Evolutionary conservation across 2,113 vertebrate genomes (phyloP).

Genomic region (Calyptomena viridis): DNA sequence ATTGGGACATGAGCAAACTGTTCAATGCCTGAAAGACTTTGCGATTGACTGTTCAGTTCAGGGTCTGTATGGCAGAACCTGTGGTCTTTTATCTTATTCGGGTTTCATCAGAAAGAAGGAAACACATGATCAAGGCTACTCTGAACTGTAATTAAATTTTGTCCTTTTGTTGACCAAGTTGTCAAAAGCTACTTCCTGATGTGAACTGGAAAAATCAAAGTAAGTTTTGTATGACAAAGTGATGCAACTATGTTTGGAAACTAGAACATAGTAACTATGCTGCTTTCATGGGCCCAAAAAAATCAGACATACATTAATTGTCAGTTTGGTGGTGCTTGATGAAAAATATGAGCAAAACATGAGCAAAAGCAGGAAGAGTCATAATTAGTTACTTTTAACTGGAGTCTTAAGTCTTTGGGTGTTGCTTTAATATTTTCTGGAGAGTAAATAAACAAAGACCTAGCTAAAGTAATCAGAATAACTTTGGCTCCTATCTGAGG

Average conservation of each 20-base stretch:
- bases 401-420: neutral
- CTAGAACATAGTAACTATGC: neutral
- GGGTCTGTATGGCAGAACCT: neutral
- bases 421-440: neutral
- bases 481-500: neutral
- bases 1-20: neutral
- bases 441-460: neutral
- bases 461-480: neutral
- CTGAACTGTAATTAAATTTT: neutral
- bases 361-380: neutral
- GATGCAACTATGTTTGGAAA: neutral
- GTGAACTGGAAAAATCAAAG: conserved; percentile 5
- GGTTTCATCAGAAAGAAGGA: neutral
- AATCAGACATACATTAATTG: neutral
- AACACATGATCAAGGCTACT: neutral
- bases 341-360: neutral
- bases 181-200: neutral
- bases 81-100: neutral
- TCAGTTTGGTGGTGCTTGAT: neutral
- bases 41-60: neutral
- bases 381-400: neutral
- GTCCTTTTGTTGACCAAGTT: neutral
- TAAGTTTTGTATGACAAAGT: neutral
- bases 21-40: neutral
- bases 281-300: neutral